A percentile compares a stretch with the other conserved stretches of the same genome.
Conservation (phyloP, 2,888 invertebrate species). For the Epiblema foenella region DNA sequence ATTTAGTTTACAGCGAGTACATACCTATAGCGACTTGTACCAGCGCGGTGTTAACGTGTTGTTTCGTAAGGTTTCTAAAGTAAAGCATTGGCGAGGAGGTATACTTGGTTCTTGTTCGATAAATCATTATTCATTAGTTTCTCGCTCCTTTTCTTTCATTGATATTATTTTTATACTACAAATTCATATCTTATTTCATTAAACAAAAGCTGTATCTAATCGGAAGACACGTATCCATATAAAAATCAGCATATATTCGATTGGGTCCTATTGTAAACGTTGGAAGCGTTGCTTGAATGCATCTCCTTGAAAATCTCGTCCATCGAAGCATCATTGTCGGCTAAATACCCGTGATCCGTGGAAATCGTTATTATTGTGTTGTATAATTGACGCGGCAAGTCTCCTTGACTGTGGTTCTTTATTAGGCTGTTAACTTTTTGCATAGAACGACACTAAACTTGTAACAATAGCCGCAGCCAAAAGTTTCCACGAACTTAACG, state of each 20-base stretch:
- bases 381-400: constrained; percentile 63
- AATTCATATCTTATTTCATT: constrained; percentile 14
- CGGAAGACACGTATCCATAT: constrained; percentile 23
- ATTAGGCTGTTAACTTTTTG: constrained; percentile 57
- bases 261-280: constrained; percentile 44
- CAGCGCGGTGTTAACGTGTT: neutral
- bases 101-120: too few species aligned
- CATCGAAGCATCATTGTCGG: constrained; percentile 58
- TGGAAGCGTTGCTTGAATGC: constrained; percentile 65
- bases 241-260: constrained; percentile 34
- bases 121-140: too few species aligned
- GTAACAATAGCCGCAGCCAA: constrained; percentile 45
- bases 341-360: constrained; percentile 73
- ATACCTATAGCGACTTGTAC: neutral
- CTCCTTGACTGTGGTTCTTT: constrained; percentile 66
- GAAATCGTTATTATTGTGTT: constrained; percentile 67
- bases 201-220: constrained; percentile 29
- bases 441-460: constrained; percentile 45
- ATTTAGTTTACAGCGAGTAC: neutral
- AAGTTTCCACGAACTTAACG: constrained; percentile 49
- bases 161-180: neutral
- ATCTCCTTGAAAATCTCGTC: constrained; percentile 57
- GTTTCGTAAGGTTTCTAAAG: neutral
- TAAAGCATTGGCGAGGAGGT: too few species aligned
- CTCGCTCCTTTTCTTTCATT: too few species aligned